These are phyloP conservation scores for Cephus runcator DNA, from an alignment of 2,888 invertebrate genomes.

Conservation along the genomic window DNA sequence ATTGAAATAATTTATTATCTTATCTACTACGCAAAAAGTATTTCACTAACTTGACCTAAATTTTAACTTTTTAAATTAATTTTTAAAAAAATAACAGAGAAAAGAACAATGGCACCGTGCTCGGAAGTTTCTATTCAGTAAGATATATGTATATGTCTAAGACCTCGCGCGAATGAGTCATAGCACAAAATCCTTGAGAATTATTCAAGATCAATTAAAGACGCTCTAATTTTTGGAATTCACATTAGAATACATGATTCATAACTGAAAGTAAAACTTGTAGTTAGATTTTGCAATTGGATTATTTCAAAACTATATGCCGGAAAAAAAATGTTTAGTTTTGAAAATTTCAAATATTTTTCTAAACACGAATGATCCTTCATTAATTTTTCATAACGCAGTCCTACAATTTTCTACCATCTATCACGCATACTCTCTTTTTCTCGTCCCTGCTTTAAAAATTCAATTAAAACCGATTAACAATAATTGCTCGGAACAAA, in stretches of 20 bases:
- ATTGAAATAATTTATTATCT: neutral
- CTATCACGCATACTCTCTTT: neutral
- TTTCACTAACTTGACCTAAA: neutral
- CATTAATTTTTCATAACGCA: neutral
- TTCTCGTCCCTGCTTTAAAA: neutral
- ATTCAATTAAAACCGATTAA: too few species aligned
- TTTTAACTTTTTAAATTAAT: neutral
- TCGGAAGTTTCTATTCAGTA: neutral
- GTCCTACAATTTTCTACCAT: neutral
- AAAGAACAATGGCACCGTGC: neutral
- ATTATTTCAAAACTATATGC: neutral
- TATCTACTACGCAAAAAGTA: neutral
- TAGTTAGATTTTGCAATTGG: neutral
- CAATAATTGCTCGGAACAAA: too few species aligned
- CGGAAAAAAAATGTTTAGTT: neutral
- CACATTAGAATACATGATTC: neutral
- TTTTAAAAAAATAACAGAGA: neutral
- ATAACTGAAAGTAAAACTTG: neutral
- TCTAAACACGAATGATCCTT: neutral
- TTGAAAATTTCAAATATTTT: neutral
- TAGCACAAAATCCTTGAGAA: neutral
- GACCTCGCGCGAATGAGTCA: neutral
- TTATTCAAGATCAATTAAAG: neutral
- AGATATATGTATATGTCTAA: neutral
- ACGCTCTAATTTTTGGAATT: neutral